phyloP scores from a whole-genome alignment of 2,113 vertebrate genomes.

The Neolamprologus cancellatus region DNA sequence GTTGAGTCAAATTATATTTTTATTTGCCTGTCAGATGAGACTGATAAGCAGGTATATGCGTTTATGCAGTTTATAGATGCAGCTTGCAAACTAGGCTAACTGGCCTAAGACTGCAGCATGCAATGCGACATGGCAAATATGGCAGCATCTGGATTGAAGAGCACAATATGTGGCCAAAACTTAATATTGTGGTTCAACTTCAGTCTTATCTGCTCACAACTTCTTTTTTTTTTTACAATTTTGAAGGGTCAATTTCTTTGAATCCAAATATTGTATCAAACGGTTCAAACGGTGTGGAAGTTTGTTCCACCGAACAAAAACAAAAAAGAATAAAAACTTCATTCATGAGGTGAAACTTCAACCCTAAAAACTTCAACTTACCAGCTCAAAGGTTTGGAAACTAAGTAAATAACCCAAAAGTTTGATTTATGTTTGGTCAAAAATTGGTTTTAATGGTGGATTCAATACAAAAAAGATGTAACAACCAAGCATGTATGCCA shows the following conservation, averaged over 20 bases:
- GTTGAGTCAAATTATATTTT: too few species aligned
- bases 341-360: not conserved
- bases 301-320: not conserved
- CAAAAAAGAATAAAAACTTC: not conserved
- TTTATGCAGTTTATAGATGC: not conserved
- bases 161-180: fast-evolving
- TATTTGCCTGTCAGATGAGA: too few species aligned
- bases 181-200: not conserved
- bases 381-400: not conserved
- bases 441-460: not conserved
- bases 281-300: not conserved
- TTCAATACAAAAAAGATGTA: not conserved
- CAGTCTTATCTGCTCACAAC: not conserved
- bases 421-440: not conserved
- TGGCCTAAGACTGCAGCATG: not conserved
- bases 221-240: not conserved
- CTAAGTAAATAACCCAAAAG: not conserved
- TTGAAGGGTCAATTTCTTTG: not conserved
- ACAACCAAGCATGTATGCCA: not conserved
- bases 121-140: not conserved
- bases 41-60: too few species aligned
- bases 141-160: not conserved
- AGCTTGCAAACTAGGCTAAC: not conserved
- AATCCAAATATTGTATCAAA: not conserved
- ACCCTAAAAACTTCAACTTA: not conserved